Conservation (phyloP, 2,888 invertebrate species). For the Kuschelorhynchus macadamiae region DNA sequence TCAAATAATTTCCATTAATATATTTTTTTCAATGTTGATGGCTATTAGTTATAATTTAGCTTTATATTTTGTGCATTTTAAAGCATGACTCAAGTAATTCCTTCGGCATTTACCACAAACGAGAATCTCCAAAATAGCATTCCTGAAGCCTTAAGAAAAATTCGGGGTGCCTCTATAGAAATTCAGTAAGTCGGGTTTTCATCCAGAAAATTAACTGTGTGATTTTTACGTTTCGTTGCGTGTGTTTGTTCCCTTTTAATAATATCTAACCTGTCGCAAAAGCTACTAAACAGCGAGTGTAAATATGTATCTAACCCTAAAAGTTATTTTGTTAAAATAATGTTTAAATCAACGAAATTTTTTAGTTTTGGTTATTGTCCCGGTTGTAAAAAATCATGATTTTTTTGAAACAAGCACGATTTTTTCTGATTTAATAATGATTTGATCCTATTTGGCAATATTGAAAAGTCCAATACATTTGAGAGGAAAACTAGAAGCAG, state of each 20-base stretch:
- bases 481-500: too few relatives aligned
- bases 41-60: too few relatives aligned
- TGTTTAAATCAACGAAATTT: neutral
- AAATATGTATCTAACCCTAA: neutral
- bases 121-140: slow-evolving; percentile 57
- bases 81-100: slow-evolving; percentile 58
- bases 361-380: neutral
- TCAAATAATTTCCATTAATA: too few relatives aligned
- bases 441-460: too few relatives aligned
- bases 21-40: too few relatives aligned
- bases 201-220: slow-evolving; percentile 1
- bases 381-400: too few relatives aligned
- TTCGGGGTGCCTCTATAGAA: slow-evolving; percentile 57
- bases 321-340: neutral
- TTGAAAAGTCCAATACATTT: too few relatives aligned
- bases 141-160: slow-evolving; percentile 58
- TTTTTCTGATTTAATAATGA: too few relatives aligned
- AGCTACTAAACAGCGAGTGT: neutral
- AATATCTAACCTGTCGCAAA: neutral
- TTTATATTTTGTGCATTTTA: slow-evolving; percentile 35
- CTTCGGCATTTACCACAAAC: slow-evolving; percentile 58
- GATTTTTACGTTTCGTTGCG: neutral
- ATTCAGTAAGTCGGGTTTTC: slow-evolving; percentile 55
- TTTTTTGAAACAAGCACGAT: too few relatives aligned
- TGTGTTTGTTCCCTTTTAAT: neutral